Conservation (phyloP, 2,113 vertebrate species). For the Cichladusa arquata region DNA sequence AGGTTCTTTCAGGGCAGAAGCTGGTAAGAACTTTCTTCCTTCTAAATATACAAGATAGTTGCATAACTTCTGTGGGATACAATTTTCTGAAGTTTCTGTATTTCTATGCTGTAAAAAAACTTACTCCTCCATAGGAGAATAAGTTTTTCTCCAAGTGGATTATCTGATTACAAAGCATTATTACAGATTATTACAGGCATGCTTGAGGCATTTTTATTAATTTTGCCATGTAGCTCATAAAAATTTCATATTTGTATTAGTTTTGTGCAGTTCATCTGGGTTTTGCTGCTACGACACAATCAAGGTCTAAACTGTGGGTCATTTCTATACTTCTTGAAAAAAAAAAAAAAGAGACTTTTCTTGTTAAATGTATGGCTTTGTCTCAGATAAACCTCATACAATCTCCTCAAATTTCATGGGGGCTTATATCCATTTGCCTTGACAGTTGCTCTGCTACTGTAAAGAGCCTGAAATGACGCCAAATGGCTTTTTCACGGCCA, state of each 20-base stretch:
- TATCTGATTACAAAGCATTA: background rate
- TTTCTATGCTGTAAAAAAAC: background rate
- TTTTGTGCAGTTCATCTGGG: background rate
- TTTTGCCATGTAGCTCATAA: background rate
- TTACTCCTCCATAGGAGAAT: background rate
- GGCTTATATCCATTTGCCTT: background rate
- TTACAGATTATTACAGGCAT: background rate
- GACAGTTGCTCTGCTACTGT: background rate
- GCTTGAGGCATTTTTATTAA: background rate
- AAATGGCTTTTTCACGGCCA: background rate
- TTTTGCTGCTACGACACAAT: background rate
- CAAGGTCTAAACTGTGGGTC: background rate
- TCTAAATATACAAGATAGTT: background rate
- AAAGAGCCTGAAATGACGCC: background rate
- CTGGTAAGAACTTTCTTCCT: slow-evolving; percentile 78
- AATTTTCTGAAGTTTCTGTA: background rate
- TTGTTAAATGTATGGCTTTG: background rate
- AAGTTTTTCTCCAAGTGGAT: background rate
- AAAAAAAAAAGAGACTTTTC: background rate
- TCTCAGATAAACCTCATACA: background rate
- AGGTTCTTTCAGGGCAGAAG: slow-evolving; percentile 91
- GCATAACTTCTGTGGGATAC: background rate
- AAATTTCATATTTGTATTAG: background rate
- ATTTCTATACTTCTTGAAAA: background rate
- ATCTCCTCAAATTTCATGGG: background rate